Percentiles rank a stretch among this genome's conserved stretches.
Evolutionary conservation across 2,113 vertebrate genomes (phyloP).

Genomic region (Orientallactaga bullata): DNA sequence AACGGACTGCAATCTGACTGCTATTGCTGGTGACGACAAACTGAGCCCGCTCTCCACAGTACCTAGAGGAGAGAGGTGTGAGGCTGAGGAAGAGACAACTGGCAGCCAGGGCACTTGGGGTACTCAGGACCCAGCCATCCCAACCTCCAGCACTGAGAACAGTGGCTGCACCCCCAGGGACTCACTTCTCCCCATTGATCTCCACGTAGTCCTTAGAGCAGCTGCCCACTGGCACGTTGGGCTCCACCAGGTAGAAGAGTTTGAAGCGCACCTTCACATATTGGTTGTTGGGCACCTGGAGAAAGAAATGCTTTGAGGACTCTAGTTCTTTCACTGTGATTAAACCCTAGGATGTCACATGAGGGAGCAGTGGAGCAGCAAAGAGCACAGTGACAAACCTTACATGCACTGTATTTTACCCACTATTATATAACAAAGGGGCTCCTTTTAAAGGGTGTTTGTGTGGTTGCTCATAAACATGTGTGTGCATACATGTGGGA

Average conservation of each 20-base stretch:
- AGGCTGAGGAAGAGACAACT: background rate
- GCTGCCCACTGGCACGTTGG: background rate
- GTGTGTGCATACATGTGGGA: no score
- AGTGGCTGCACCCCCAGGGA: background rate
- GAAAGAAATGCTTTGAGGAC: background rate
- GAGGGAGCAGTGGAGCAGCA: accelerated
- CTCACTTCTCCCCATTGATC: slow-evolving; percentile 91
- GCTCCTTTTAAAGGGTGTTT: no score
- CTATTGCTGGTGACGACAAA: slow-evolving; percentile 86
- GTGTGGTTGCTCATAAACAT: no score
- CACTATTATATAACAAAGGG: background rate
- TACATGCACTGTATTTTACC: background rate
- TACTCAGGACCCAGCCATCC: no score
- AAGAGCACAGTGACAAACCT: background rate
- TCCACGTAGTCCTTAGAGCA: slow-evolving; percentile 94
- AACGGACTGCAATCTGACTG: slow-evolving; percentile 88
- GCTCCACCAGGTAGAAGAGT: slow-evolving; percentile 90
- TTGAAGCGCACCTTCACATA: slow-evolving; percentile 92
- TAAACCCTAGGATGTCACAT: accelerated
- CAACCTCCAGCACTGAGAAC: background rate
- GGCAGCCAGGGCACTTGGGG: no score
- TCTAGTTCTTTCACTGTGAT: background rate
- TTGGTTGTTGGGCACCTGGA: slow-evolving; percentile 89
- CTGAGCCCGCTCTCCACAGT: slow-evolving; percentile 88
- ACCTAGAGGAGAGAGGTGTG: slow-evolving; percentile 78